phyloP scores from a whole-genome alignment of 2,888 invertebrate genomes.

The Dione juno region DNA sequence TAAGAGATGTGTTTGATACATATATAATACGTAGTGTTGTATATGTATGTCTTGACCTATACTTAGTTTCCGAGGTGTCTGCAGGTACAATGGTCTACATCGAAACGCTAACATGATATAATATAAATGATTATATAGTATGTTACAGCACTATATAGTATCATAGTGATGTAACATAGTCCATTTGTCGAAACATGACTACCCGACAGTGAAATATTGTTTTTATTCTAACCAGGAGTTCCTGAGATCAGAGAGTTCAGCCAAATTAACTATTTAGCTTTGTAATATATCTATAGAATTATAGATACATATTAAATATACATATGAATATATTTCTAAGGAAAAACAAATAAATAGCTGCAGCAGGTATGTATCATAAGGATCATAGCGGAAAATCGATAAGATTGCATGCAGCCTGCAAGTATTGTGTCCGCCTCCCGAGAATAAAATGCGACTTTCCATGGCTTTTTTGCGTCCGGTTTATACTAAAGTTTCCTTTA shows the following conservation, averaged over 20 bases:
- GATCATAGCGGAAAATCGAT: slow-evolving; percentile 16
- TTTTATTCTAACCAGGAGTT: not conserved
- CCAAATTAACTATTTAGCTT: not conserved
- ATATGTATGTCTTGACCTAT: no score
- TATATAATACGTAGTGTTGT: not conserved
- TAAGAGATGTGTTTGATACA: not conserved
- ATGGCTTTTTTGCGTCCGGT: slow-evolving; percentile 16
- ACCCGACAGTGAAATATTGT: not conserved
- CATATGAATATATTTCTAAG: no score
- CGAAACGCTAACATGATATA: no score
- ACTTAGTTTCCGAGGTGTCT: not conserved
- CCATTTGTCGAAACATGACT: not conserved
- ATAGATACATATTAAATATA: no score
- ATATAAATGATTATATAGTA: no score
- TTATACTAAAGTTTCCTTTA: slow-evolving; percentile 30
- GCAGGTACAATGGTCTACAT: no score
- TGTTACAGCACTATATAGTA: no score
- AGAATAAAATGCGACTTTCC: slow-evolving; percentile 13
- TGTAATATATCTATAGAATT: not conserved
- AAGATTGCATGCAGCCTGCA: not conserved
- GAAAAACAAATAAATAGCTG: not conserved
- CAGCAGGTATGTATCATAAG: not conserved
- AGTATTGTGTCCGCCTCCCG: slow-evolving; percentile 7
- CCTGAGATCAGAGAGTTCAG: not conserved
- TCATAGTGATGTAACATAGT: no score